Conservation (phyloP, 2,888 invertebrate genomes). For the Blera fallax region DNA sequence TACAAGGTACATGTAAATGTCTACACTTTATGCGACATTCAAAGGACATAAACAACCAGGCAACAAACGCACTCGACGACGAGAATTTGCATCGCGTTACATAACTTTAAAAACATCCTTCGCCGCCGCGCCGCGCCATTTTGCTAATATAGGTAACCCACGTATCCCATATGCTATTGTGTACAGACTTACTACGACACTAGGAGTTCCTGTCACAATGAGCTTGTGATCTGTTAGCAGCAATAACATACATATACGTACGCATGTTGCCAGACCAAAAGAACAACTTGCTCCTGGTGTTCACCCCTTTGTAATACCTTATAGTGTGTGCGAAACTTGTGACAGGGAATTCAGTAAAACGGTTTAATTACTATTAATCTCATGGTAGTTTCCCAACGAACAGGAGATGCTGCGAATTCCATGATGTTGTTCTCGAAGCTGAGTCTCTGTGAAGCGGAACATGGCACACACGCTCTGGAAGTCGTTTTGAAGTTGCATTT, state of each 20-base stretch:
- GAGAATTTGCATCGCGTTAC: conserved; percentile 4
- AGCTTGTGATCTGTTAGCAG: not conserved
- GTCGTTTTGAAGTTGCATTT: not conserved
- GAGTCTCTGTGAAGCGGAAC: conserved; percentile 20
- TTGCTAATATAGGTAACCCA: not conserved
- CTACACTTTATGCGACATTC: conserved; percentile 42
- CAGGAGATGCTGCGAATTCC: conserved; percentile 1
- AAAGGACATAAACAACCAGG: conserved; percentile 29
- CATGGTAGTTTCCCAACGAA: conserved; percentile 37
- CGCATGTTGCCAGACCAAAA: conserved; percentile 18
- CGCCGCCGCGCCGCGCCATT: not conserved
- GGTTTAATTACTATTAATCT: conserved; percentile 69
- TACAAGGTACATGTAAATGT: conserved; percentile 49
- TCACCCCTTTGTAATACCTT: conserved; percentile 35
- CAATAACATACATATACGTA: not conserved
- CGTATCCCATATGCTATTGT: not conserved
- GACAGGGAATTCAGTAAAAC: conserved; percentile 63
- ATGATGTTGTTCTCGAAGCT: conserved; percentile 1
- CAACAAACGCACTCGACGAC: conserved; percentile 15
- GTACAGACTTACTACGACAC: not conserved
- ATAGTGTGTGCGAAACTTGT: conserved; percentile 46
- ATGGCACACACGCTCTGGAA: conserved; percentile 2
- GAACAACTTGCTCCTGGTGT: conserved; percentile 3
- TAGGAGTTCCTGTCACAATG: not conserved
- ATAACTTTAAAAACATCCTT: not conserved